Conservation (phyloP, 2,888 invertebrate species). For the Euspilapteryx auroguttella region DNA sequence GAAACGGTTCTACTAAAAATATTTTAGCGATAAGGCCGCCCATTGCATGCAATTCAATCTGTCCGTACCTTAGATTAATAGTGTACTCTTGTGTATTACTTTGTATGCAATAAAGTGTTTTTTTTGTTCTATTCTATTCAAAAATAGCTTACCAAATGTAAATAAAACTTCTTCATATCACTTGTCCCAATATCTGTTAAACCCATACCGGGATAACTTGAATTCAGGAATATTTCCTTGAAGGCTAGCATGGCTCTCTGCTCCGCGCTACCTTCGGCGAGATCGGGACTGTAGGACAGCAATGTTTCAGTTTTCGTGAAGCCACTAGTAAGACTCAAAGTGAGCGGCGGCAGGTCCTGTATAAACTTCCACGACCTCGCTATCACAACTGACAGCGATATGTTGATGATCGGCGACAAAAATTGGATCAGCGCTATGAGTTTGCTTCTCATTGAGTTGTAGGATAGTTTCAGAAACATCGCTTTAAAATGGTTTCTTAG, state of each 20-base stretch:
- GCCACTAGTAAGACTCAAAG: conserved; percentile 49
- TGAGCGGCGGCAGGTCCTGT: conserved; percentile 62
- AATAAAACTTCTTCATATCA: conserved; percentile 35
- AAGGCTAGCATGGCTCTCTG: conserved; percentile 24
- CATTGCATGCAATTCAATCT: too few relatives aligned
- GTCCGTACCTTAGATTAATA: too few relatives aligned
- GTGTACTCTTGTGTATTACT: too few relatives aligned
- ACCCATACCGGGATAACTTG: conserved; percentile 20
- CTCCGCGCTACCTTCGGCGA: conserved; percentile 22
- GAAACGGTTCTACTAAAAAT: too few relatives aligned
- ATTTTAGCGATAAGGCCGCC: too few relatives aligned
- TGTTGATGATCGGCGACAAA: conserved; percentile 42
- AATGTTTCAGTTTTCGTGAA: conserved; percentile 33
- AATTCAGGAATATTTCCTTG: conserved; percentile 30
- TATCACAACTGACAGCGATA: conserved; percentile 38
- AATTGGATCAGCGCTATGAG: conserved; percentile 40
- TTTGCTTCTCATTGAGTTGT: conserved; percentile 39
- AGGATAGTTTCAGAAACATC: conserved; percentile 41
- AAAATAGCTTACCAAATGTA: conserved; percentile 33
- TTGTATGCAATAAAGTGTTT: too few relatives aligned
- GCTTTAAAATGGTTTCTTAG: conserved; percentile 43
- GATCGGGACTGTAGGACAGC: conserved; percentile 19
- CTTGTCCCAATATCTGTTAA: conserved; percentile 29
- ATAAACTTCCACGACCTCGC: conserved; percentile 47
- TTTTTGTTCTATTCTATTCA: too few relatives aligned